Conservation (phyloP, 2,113 vertebrate species). For the Leucopsar rothschildi region DNA sequence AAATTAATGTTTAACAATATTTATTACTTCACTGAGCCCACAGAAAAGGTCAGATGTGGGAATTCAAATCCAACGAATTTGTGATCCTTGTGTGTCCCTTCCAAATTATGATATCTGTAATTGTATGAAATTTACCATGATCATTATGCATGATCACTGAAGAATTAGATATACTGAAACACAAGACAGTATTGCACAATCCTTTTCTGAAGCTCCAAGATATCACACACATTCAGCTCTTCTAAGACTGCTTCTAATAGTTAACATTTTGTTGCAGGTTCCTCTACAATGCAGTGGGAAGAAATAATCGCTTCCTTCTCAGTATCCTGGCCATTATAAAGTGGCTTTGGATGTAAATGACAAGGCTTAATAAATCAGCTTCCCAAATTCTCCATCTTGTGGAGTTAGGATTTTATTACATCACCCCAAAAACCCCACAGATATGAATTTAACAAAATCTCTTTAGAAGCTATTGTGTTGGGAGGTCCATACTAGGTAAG, state of each 20-base stretch:
- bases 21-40: not conserved
- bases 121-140: not conserved
- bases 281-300: not conserved
- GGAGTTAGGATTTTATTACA: not conserved
- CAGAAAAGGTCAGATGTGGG: not conserved
- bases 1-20: not conserved
- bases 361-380: not conserved
- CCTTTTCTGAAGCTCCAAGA: not conserved
- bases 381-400: not conserved
- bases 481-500: not conserved
- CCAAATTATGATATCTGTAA: not conserved
- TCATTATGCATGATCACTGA: not conserved
- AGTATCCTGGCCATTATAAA: not conserved
- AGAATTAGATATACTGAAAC: not conserved
- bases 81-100: not conserved
- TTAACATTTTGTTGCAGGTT: not conserved
- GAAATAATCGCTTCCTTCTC: not conserved
- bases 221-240: not conserved
- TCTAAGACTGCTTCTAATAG: not conserved
- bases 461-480: not conserved
- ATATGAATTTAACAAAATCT: not conserved
- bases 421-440: fast-evolving
- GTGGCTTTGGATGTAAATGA: not conserved
- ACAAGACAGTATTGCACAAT: not conserved
- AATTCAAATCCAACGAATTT: not conserved